Conservation (phyloP, 2,113 vertebrate genomes). For the Heloderma charlesbogerti region DNA sequence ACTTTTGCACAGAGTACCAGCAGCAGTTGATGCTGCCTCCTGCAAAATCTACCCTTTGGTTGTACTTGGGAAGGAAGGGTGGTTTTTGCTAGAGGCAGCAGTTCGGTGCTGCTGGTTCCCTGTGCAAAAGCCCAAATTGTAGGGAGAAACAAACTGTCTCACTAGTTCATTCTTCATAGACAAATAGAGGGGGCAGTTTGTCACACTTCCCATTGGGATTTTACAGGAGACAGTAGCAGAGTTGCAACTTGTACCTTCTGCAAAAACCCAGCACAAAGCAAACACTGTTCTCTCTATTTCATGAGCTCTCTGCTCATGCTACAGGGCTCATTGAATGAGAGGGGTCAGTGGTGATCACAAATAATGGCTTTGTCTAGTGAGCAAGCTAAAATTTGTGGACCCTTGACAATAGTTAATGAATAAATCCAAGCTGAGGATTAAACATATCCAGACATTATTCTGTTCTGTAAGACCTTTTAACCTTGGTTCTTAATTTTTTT, state of each 20-base stretch:
- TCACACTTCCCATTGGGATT: not conserved
- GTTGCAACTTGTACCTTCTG: not conserved
- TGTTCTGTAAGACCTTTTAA: not conserved
- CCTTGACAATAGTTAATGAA: not conserved
- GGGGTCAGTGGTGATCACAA: not conserved
- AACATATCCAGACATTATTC: not conserved
- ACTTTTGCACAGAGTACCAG: not conserved
- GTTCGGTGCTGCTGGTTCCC: not conserved
- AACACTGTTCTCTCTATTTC: not conserved
- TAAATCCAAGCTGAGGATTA: not conserved
- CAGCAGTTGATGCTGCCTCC: not conserved
- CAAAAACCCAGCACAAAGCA: not conserved
- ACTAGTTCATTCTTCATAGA: not conserved
- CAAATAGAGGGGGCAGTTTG: no score
- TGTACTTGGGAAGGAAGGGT: not conserved
- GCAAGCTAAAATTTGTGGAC: not conserved
- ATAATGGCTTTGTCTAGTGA: not conserved
- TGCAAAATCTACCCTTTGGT: not conserved
- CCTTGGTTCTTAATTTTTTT: constrained; percentile 37
- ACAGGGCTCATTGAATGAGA: not conserved
- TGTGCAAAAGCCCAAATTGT: not conserved
- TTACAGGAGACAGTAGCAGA: not conserved
- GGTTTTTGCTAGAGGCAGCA: not conserved
- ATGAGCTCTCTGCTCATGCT: not conserved
- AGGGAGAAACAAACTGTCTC: not conserved